Evolutionary conservation across 2,888 invertebrate species (phyloP), one percentile per base, ranked within the genome.

Genomic region (Anagyrus pseudococci): DNA sequence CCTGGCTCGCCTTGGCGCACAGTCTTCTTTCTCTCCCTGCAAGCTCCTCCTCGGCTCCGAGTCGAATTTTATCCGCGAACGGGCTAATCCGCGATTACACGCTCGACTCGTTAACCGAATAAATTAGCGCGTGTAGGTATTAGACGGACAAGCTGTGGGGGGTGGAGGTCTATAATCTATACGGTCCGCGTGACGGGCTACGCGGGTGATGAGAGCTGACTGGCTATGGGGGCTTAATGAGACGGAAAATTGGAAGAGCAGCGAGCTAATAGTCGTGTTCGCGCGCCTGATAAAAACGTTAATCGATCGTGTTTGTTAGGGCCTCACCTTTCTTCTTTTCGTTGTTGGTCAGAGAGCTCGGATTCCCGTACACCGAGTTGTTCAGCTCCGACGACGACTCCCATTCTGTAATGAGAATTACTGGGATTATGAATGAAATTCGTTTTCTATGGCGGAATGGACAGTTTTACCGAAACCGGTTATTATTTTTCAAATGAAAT

Each of bases 281-380:
- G 8, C 7, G 43, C 2, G 13, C 13, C 33, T 37, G 33, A 37
- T 37, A 37, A 37, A 37, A 29, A 37, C 10, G 33, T 37, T 37
- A 37, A 37, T 37, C 13, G 33, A 4, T 15, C 29, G 29, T 29
- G 17, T 25, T 10, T 22, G 25, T 43, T 49, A 4, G 8, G 8
- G 15, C 2, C 67, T 67, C 61, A 80, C 80, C 81, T 69, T 73
- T 69, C 67, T 77, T 80, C 50, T 79, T 78, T 63, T 78, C 78
- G 67, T 86, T 85, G 75, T 86, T 86, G 71, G 87, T 86, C 78
- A 87, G 84, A 66, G 87, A 87, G 73, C 88, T 87, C 67, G 86
- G 85, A 73, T 86, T 86, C 65, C 87, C 87, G 78, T 86, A 86
- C 71, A 85, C 84, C 56, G 87, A 85, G 78, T 85, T 85, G 82